A percentile compares a stretch with the other conserved stretches of the same genome.
These are phyloP conservation scores for Achroia grisella DNA, from an alignment of 1,140 invertebrate species.

Conservation along the genomic window DNA sequence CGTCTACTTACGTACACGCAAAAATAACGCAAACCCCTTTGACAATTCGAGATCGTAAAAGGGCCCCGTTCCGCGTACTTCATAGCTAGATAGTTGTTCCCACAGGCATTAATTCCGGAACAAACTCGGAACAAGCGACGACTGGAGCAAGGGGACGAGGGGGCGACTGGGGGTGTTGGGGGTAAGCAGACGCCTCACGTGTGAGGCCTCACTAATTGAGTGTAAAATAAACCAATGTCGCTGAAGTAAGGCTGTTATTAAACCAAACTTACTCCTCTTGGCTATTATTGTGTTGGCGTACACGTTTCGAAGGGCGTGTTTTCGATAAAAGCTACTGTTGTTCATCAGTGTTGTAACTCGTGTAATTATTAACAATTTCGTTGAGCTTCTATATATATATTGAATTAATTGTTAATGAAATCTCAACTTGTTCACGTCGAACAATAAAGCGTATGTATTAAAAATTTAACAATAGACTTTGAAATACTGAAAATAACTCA, in stretches of 20 bases:
- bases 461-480: too few relatives aligned
- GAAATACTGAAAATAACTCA: too few relatives aligned
- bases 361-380: background rate
- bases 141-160: slow-evolving; percentile 5
- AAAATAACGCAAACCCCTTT: slow-evolving; percentile 1
- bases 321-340: background rate
- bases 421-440: too few relatives aligned
- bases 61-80: background rate
- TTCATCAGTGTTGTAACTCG: background rate
- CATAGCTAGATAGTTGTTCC: slow-evolving; percentile 3
- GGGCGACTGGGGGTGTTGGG: slow-evolving; percentile 1
- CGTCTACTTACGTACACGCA: background rate
- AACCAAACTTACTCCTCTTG: slow-evolving; percentile 12
- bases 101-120: slow-evolving; percentile 3
- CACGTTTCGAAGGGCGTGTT: background rate
- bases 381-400: background rate
- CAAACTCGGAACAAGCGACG: slow-evolving; percentile 10
- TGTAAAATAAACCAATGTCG: slow-evolving; percentile 27
- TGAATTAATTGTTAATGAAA: too few relatives aligned
- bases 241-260: slow-evolving; percentile 21
- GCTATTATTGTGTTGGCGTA: background rate
- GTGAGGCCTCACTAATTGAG: slow-evolving; percentile 25
- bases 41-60: slow-evolving; percentile 1
- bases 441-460: too few relatives aligned
- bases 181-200: slow-evolving; percentile 12